Percentiles rank a stretch among this genome's conserved stretches.
Evolutionary conservation across 2,113 vertebrate species (phyloP).

Genomic region (Pseudorectes ferrugineus): DNA sequence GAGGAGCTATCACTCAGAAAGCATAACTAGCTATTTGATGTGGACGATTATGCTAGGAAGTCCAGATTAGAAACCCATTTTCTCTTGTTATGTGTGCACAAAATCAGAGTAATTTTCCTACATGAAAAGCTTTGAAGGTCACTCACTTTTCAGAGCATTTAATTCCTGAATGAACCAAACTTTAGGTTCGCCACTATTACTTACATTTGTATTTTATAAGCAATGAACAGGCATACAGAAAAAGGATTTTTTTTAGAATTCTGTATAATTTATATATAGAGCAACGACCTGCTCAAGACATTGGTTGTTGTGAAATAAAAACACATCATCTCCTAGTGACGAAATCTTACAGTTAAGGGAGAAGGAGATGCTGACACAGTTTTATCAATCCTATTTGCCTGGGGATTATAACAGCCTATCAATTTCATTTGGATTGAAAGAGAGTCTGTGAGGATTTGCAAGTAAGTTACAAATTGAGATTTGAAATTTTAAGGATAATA

Average conservation of each 20-base stretch:
- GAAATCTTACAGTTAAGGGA: not conserved
- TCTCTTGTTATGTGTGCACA: not conserved
- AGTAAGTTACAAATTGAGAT: not conserved
- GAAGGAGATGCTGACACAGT: not conserved
- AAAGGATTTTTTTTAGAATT: not conserved
- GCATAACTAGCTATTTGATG: not conserved
- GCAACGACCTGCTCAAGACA: not conserved
- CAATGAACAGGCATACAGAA: not conserved
- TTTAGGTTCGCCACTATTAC: not conserved
- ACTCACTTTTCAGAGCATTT: not conserved
- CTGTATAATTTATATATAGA: conserved; percentile 37
- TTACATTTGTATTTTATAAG: not conserved
- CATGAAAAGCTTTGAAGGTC: not conserved
- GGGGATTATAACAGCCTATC: not conserved
- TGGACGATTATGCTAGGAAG: not conserved
- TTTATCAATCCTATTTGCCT: conserved; percentile 27
- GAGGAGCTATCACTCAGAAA: not conserved
- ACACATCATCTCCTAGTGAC: not conserved
- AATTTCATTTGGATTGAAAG: not conserved
- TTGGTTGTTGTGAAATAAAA: conserved; percentile 9
- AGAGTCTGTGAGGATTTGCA: not conserved
- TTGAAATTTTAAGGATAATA: not conserved
- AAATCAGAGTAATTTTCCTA: not conserved
- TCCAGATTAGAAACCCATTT: not conserved
- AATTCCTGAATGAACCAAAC: not conserved